phyloP scores from a whole-genome alignment of 2,113 vertebrate genomes.

The Enhydra lutris region DNA sequence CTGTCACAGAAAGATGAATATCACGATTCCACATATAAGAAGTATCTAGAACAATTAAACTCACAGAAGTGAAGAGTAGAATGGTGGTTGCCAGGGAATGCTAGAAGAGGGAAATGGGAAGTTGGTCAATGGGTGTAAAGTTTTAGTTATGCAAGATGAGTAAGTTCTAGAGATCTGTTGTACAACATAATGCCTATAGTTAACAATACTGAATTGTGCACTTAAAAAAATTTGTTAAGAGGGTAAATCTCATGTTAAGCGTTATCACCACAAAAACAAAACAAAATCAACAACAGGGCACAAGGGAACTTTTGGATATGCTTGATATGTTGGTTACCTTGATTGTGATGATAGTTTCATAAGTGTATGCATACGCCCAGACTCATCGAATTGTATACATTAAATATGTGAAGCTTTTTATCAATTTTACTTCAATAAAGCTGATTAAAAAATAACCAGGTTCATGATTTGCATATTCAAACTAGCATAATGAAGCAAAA shows the following conservation, averaged over 20 bases:
- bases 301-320: not conserved
- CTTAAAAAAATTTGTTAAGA: not conserved
- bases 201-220: fast-evolving
- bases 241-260: not conserved
- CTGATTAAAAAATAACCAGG: not conserved
- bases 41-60: not conserved
- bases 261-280: no score
- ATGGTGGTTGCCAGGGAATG: no score
- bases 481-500: not conserved
- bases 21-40: not conserved
- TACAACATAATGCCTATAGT: not conserved
- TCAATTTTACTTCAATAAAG: not conserved
- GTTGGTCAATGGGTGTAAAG: not conserved
- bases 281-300: no score
- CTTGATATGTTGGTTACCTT: not conserved
- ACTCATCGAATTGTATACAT: not conserved
- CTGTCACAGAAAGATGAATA: not conserved
- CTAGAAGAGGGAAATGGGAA: not conserved
- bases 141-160: not conserved
- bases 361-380: not conserved
- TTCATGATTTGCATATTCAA: not conserved
- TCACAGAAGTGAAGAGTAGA: not conserved
- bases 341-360: not conserved
- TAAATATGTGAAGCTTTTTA: not conserved
- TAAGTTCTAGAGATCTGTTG: not conserved